A percentile compares a stretch with the other conserved stretches of the same genome.
phyloP scores from a whole-genome alignment of 2,113 vertebrate genomes.

The Lonchura striata region DNA sequence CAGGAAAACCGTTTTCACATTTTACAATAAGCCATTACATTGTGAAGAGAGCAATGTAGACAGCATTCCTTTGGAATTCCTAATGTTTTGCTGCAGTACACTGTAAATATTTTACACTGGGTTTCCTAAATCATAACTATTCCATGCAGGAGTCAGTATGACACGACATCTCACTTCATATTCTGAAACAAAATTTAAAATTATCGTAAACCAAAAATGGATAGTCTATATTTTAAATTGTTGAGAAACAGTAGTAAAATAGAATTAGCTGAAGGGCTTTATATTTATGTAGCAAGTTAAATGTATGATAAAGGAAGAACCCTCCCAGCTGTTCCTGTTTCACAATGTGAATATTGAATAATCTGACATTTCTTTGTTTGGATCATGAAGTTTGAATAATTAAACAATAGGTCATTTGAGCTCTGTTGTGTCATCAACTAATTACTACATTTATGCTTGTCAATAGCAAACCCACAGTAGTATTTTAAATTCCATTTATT shows the following conservation, averaged over 20 bases:
- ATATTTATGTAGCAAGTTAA: background rate
- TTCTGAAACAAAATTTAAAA: background rate
- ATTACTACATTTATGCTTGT: slow-evolving; percentile 72
- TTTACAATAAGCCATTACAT: background rate
- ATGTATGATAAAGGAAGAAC: background rate
- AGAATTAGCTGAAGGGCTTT: background rate
- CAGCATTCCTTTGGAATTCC: background rate
- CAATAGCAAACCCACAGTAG: slow-evolving; percentile 34
- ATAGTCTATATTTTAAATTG: background rate
- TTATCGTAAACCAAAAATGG: background rate
- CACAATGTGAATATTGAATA: slow-evolving; percentile 57
- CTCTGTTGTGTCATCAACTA: slow-evolving; percentile 72
- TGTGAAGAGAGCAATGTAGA: background rate
- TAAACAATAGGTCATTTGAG: slow-evolving; percentile 70
- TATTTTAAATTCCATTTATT: slow-evolving; percentile 73
- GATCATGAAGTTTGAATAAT: slow-evolving; percentile 74
- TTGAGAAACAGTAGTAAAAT: background rate
- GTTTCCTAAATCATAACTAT: background rate
- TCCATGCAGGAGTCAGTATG: background rate
- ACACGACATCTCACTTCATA: background rate
- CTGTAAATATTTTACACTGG: background rate
- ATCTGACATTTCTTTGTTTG: slow-evolving; percentile 56
- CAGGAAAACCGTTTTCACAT: background rate
- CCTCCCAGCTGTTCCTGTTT: background rate
- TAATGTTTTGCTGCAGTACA: background rate